Evolutionary conservation across 2,113 vertebrate genomes (phyloP).

Genomic region (Phylloscopus trochiloides): DNA sequence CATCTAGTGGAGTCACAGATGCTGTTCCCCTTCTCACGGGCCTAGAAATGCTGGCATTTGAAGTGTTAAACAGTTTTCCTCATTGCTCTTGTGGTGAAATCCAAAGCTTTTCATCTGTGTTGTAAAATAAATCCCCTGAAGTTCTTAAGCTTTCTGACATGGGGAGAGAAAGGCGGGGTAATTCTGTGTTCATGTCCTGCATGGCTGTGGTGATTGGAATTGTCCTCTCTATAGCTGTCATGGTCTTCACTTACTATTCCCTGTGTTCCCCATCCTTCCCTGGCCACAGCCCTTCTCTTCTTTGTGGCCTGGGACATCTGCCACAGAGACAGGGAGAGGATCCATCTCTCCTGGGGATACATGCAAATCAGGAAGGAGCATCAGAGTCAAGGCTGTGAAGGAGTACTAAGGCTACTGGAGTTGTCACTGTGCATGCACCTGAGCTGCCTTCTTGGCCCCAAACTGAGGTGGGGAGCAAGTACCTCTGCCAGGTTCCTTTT

Average conservation of each 20-base stretch:
- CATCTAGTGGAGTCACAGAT: not conserved
- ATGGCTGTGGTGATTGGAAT: not conserved
- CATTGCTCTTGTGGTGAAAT: not conserved
- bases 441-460: not conserved
- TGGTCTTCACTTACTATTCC: not conserved
- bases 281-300: not conserved
- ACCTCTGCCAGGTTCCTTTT: not conserved
- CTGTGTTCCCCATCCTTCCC: not conserved
- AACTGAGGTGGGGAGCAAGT: not conserved
- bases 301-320: not conserved
- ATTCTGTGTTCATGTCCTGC: not conserved
- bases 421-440: not conserved
- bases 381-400: not conserved
- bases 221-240: not conserved
- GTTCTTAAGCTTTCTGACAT: not conserved
- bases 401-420: not conserved
- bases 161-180: not conserved
- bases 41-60: not conserved
- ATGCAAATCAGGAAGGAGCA: not conserved
- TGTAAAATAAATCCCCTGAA: not conserved
- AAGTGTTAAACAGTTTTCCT: not conserved
- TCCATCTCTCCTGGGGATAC: accelerated
- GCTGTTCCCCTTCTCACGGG: not conserved
- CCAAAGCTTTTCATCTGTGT: not conserved
- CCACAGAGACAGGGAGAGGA: not conserved